Conservation (phyloP, 2,113 vertebrate species). For the Paramisgurnus dabryanus region DNA sequence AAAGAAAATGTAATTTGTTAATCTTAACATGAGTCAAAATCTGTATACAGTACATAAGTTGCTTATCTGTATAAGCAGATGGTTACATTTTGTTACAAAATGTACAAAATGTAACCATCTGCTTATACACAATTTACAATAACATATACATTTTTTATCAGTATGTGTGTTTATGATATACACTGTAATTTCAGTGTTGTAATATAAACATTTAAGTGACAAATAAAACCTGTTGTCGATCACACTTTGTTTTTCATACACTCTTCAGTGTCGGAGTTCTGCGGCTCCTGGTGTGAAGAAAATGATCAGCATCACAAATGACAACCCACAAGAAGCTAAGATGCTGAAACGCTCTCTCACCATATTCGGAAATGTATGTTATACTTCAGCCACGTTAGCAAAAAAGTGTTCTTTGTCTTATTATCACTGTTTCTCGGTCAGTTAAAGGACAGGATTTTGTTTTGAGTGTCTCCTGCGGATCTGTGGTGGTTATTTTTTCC, state of each 20-base stretch:
- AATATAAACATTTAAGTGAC: neutral
- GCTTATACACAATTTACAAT: no score
- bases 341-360: slow-evolving; percentile 63
- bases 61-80: no score
- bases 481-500: slow-evolving; percentile 11
- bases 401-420: neutral
- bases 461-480: neutral
- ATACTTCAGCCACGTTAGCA: slow-evolving; percentile 18
- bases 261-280: neutral
- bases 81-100: no score
- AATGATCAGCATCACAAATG: slow-evolving; percentile 45
- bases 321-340: slow-evolving; percentile 60
- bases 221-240: neutral
- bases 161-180: no score
- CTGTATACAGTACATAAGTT: no score
- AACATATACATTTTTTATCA: no score
- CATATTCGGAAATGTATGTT: slow-evolving; percentile 63
- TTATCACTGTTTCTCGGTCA: slow-evolving; percentile 17
- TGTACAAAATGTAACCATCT: no score
- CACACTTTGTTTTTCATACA: neutral
- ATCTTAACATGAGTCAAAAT: no score
- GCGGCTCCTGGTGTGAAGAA: slow-evolving; percentile 47
- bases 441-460: neutral
- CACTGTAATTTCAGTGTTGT: no score
- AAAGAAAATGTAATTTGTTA: no score